Percentiles rank a stretch among this genome's conserved stretches.
These are phyloP conservation scores for Leptestheria dahalacensis DNA, from an alignment of 1,140 invertebrate species.

Conservation along the genomic window DNA sequence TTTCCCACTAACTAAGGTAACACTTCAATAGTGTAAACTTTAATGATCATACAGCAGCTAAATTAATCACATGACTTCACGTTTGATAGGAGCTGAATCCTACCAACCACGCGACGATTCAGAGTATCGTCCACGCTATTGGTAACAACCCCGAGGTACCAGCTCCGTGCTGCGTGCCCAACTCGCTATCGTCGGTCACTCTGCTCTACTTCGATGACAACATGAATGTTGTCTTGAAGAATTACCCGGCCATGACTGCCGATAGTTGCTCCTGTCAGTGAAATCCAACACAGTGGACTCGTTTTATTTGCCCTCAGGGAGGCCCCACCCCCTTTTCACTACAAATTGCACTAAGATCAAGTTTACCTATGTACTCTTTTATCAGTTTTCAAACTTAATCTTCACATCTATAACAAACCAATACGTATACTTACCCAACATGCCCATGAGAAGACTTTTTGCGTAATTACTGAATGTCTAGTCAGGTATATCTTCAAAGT, in stretches of 20 bases:
- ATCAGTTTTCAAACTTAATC: no score
- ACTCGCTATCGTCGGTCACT: conserved; percentile 40
- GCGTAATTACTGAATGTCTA: no score
- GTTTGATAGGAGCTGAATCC: conserved; percentile 36
- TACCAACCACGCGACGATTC: conserved; percentile 51
- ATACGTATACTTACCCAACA: no score
- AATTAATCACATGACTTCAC: no score
- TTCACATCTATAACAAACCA: no score
- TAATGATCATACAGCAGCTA: neutral
- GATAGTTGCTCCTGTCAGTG: conserved; percentile 51
- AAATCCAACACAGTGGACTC: conserved; percentile 17
- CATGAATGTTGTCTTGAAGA: conserved; percentile 49
- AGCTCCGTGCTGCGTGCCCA: conserved; percentile 48
- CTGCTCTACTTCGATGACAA: conserved; percentile 49
- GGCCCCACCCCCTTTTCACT: neutral
- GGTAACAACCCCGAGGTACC: conserved; percentile 34
- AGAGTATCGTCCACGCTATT: conserved; percentile 44
- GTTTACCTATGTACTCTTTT: no score
- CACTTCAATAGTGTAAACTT: neutral
- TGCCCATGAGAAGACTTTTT: no score
- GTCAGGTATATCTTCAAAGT: no score
- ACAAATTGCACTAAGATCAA: no score
- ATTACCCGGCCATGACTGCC: conserved; percentile 51
- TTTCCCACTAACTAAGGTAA: conserved; percentile 34
- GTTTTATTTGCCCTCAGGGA: neutral